Evolutionary conservation across 2,113 vertebrate species (phyloP), one percentile per base, ranked within the genome.

Genomic region (Tragelaphus buxtoni): DNA sequence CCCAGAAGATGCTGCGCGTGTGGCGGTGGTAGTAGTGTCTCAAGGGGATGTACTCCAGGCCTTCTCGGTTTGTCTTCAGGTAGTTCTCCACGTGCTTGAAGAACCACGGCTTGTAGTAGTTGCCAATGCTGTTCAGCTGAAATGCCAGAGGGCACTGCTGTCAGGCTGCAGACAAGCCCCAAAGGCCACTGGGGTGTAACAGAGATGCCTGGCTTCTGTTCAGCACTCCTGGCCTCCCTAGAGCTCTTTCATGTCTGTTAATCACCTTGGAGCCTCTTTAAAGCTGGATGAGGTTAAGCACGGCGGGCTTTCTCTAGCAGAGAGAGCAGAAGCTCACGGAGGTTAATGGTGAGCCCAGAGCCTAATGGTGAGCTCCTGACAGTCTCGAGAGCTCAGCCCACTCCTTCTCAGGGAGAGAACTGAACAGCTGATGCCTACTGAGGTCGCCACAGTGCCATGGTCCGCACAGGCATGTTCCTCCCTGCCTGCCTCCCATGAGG

Each of bases 1-100:
- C 99, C 99, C 99, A 99, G 99, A 99, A 99, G 98, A 99, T 99
- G 98, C 99, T 99, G 96, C 99, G 99, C 2, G 99, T 99, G 97
- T 99, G 99, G 84, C 99, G 99, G 97, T 99, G 99, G 97, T 99
- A 99, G 96, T 99, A 99, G 45, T 99, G 99, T 61, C 99, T 99
- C 88, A 99, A 97, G 60, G 99, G 99, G 97, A 99, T 99, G 98
- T 99, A 99, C 60, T 99, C 99, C 14, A 99, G 98, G 85, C 99
- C 99, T 32, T 95, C 97, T 8, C 12, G 79, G 96, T 99, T 98
- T 26, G 95, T 96, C 93, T 98, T 99, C 98, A 99, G 98, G 98
- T 99, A 99, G 20, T 99, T 98, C 98, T 99, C 99, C 98, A 99
- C 99, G 3, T 99, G 99, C 97, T 99, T 99, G 81, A 99, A 99